These are phyloP conservation scores for Grallaria varia DNA, from an alignment of 2,113 vertebrate species.

Conservation along the genomic window DNA sequence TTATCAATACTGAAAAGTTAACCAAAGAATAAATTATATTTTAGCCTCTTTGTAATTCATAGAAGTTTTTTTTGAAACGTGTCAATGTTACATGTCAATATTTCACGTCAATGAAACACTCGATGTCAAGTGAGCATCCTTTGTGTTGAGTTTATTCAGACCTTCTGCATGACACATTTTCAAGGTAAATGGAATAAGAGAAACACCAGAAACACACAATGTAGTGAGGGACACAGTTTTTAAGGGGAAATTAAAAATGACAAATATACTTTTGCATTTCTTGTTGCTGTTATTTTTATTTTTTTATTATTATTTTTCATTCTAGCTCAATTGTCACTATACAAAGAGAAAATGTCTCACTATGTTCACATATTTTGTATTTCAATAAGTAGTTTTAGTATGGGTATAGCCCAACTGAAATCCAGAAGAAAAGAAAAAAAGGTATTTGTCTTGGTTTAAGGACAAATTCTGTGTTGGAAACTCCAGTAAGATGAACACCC, in stretches of 20 bases:
- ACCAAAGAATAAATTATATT: not conserved
- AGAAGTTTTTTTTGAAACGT: not conserved
- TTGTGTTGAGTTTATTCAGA: not conserved
- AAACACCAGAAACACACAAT: not conserved
- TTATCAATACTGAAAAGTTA: not conserved
- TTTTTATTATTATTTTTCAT: not conserved
- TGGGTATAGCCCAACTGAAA: not conserved
- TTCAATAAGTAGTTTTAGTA: not conserved
- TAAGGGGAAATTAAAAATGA: not conserved
- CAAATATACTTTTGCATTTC: not conserved
- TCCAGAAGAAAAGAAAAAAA: not conserved
- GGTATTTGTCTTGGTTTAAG: not conserved
- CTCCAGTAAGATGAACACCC: not conserved
- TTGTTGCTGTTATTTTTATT: not conserved
- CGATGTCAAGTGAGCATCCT: not conserved
- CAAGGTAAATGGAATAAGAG: not conserved
- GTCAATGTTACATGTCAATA: not conserved
- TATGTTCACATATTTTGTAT: not conserved
- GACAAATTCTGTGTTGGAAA: not conserved
- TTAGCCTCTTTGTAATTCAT: not conserved
- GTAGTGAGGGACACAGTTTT: not conserved
- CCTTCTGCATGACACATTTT: fast-evolving
- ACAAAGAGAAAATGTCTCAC: not conserved
- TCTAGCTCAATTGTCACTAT: not conserved
- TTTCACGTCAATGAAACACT: not conserved